Percentiles rank a stretch among this genome's conserved stretches.
Conservation (phyloP, 2,888 invertebrate genomes). For the Drosophila nr. perissopoda region DNA sequence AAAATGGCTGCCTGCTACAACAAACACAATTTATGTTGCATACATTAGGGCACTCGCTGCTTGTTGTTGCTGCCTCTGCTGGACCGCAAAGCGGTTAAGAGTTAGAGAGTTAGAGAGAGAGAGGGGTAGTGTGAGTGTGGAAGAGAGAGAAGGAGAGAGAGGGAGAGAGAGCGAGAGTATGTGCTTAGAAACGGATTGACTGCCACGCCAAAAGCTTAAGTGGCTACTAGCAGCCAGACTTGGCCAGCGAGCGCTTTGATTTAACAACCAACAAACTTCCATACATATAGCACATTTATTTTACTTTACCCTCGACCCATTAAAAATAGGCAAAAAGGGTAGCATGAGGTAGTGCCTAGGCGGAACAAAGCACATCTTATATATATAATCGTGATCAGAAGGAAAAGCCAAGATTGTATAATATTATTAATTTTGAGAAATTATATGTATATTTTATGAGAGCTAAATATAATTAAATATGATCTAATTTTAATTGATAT, state of each 20-base stretch:
- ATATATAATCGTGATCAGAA: background rate
- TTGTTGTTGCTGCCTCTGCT: slow-evolving; percentile 28
- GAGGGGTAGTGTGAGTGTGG: no score
- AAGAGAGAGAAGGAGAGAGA: background rate
- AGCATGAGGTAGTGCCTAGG: no score
- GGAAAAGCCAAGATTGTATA: background rate
- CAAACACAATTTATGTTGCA: slow-evolving; percentile 74
- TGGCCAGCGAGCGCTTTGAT: slow-evolving; percentile 59
- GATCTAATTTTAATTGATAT: background rate
- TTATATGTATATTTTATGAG: background rate
- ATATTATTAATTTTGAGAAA: background rate
- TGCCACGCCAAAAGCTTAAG: slow-evolving; percentile 79
- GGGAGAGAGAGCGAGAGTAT: slow-evolving; percentile 2
- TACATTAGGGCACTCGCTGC: slow-evolving; percentile 62
- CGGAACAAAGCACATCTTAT: no score
- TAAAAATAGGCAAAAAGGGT: background rate
- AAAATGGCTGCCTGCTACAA: slow-evolving; percentile 56
- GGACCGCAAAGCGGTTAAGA: slow-evolving; percentile 64
- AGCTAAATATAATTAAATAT: background rate
- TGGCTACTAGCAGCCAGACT: slow-evolving; percentile 59
- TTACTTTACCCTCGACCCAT: slow-evolving; percentile 6
- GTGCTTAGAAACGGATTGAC: slow-evolving; percentile 76
- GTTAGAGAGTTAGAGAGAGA: background rate
- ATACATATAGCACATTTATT: slow-evolving; percentile 8
- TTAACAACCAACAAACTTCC: slow-evolving; percentile 52